Base-by-base conservation (phyloP, 2,797 vertebrate genomes). In the Pterois miles region DNA sequence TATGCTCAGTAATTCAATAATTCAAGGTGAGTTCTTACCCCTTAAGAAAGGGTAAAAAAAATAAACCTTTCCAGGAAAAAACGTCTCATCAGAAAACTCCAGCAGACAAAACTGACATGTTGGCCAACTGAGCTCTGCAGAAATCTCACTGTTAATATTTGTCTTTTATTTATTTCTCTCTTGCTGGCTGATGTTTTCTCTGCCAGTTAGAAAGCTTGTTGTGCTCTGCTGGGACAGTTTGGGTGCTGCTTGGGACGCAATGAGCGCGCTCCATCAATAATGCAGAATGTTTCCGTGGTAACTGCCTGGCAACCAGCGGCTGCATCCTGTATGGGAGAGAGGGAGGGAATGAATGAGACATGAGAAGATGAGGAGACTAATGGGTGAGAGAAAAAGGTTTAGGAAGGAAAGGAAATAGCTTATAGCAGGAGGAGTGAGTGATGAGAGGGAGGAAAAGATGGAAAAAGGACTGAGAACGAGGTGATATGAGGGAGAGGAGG, bases 211-310 rank as follows among this genome's bases (percentile, higher is more conserved):
- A 73, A 18, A 65, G 74, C 78, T 87, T 5, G 67, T 14, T 54
- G 59, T 29, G 76, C 80, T 86, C 90, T 90, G 88, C 67, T 85
- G 90, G 89, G 91, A 91, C 87, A 72, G 88, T 92, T 90, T 82
- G 85, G 89, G 80, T 81, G 87, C 81, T 76, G 81, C 85, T 86
- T 75, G 88, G 91, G 90, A 88, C 79, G 29, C 78, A 70, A 43
- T 43, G 82, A 86, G 77, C 77, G 6, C 23, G 8, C 80, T 22
- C 70, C 88, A 95, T 96, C 91, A 95, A 96, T 95, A 94, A 95
- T 96, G 94, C 92, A 95, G 46, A 53, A 76, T 87, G 91, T 91
- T 91, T 91, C 91, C 91, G 84, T 92, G 93, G 93, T 82, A 92
- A 94, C 92, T 70, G 92, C 89, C 86, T 88, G 77, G 94, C 93